Percentiles rank a stretch among this genome's conserved stretches.
phyloP scores from a whole-genome alignment of 1,140 invertebrate genomes.

The Nephotettix cincticeps region DNA sequence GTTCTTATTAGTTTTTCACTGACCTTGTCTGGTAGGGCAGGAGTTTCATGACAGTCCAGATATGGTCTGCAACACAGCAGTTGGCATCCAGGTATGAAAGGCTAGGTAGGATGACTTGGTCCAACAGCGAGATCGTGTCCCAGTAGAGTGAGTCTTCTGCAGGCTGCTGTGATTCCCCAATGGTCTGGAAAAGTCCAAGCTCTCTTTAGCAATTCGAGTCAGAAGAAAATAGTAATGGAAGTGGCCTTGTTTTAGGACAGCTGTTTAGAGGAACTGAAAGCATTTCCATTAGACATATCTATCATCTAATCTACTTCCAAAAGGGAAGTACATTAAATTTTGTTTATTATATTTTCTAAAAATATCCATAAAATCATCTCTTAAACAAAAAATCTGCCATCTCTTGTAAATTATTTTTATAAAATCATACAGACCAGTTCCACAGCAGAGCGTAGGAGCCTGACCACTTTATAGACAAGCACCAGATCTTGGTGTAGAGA shows the following conservation, averaged over 20 bases:
- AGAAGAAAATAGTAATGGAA: too few relatives aligned
- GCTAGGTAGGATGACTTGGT: slow-evolving; percentile 84
- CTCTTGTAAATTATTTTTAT: too few relatives aligned
- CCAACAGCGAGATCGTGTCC: slow-evolving; percentile 83
- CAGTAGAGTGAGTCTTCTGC: slow-evolving; percentile 60
- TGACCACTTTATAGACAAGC: slow-evolving; percentile 77
- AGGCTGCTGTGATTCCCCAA: slow-evolving; percentile 15
- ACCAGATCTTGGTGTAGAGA: slow-evolving; percentile 85
- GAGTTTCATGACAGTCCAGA: slow-evolving; percentile 89
- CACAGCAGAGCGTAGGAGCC: slow-evolving; percentile 33
- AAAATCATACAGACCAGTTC: slow-evolving; percentile 23
- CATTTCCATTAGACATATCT: too few relatives aligned
- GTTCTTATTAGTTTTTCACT: slow-evolving; percentile 14
- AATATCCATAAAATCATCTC: too few relatives aligned
- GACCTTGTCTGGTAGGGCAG: slow-evolving; percentile 90
- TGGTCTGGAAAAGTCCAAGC: not conserved
- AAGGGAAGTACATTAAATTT: too few relatives aligned
- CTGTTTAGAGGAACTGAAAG: too few relatives aligned
- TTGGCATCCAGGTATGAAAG: slow-evolving; percentile 91
- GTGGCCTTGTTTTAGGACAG: too few relatives aligned
- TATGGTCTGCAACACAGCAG: slow-evolving; percentile 92
- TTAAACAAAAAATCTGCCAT: too few relatives aligned
- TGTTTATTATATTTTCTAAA: too few relatives aligned
- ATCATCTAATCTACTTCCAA: too few relatives aligned
- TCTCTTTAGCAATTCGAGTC: too few relatives aligned